These are phyloP conservation scores for Torymus aiolomorphi DNA, from an alignment of 2,888 invertebrate genomes.

Conservation along the genomic window DNA sequence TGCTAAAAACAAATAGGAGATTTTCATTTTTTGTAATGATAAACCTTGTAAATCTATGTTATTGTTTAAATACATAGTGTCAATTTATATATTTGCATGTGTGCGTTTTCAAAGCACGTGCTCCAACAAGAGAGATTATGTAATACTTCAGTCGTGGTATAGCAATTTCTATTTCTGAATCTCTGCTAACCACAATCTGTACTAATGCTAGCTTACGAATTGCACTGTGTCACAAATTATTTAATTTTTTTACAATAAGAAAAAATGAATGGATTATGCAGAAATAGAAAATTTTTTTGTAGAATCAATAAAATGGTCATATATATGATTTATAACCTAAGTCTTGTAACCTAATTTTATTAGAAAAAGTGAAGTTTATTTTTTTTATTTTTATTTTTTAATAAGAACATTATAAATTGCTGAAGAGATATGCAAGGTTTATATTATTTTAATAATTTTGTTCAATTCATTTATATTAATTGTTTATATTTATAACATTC, in stretches of 20 bases:
- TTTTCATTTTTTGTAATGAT: not conserved
- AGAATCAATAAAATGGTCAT: too few species aligned
- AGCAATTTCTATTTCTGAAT: constrained; percentile 71
- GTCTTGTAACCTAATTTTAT: too few species aligned
- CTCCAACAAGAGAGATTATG: constrained; percentile 65
- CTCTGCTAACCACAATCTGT: constrained; percentile 61
- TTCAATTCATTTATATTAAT: too few species aligned
- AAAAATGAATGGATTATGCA: not conserved
- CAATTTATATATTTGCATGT: constrained; percentile 26
- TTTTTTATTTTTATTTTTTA: too few species aligned
- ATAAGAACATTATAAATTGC: too few species aligned
- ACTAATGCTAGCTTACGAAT: constrained; percentile 43
- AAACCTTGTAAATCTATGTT: constrained; percentile 19
- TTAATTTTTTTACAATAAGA: constrained; percentile 17
- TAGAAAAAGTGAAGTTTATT: too few species aligned
- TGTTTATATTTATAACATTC: too few species aligned
- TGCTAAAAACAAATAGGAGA: constrained; percentile 1
- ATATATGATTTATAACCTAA: too few species aligned
- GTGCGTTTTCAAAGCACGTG: constrained; percentile 56
- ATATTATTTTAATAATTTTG: too few species aligned
- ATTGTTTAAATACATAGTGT: constrained; percentile 14
- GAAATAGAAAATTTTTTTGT: not conserved
- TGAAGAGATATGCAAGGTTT: too few species aligned
- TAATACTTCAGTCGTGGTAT: constrained; percentile 65
- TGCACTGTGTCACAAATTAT: constrained; percentile 17